Evolutionary conservation across 2,888 invertebrate species (phyloP).

Genomic region (Elysia crispata): DNA sequence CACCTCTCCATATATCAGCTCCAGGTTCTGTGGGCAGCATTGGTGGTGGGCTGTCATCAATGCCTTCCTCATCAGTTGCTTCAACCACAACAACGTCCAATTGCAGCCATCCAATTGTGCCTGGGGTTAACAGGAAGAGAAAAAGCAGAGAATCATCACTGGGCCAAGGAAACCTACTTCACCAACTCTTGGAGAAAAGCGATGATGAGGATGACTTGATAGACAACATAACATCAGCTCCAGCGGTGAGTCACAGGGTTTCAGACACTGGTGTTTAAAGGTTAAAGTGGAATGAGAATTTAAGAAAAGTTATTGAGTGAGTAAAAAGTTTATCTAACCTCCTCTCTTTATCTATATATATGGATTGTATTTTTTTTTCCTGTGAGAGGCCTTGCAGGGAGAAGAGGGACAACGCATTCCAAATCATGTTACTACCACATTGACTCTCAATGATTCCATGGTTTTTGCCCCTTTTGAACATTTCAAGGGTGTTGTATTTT

Average conservation of each 20-base stretch:
- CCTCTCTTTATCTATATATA: too few species aligned
- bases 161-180: conserved; percentile 76
- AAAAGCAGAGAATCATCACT: conserved; percentile 75
- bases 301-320: too few species aligned
- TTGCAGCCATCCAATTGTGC: conserved; percentile 12
- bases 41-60: neutral
- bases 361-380: too few species aligned
- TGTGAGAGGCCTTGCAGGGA: too few species aligned
- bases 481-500: too few species aligned
- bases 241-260: conserved; percentile 69
- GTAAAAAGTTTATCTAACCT: too few species aligned
- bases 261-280: too few species aligned
- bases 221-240: conserved; percentile 58
- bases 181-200: conserved; percentile 80
- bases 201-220: conserved; percentile 57
- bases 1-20: conserved; percentile 16
- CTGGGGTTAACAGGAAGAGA: conserved; percentile 38
- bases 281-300: too few species aligned
- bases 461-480: too few species aligned
- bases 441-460: too few species aligned
- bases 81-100: neutral
- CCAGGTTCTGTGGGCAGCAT: conserved; percentile 2
- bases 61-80: neutral
- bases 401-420: too few species aligned
- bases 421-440: too few species aligned